Base-by-base conservation (phyloP, 64 coral and sea anemone genomes). In the Stylophora pistillata region DNA sequence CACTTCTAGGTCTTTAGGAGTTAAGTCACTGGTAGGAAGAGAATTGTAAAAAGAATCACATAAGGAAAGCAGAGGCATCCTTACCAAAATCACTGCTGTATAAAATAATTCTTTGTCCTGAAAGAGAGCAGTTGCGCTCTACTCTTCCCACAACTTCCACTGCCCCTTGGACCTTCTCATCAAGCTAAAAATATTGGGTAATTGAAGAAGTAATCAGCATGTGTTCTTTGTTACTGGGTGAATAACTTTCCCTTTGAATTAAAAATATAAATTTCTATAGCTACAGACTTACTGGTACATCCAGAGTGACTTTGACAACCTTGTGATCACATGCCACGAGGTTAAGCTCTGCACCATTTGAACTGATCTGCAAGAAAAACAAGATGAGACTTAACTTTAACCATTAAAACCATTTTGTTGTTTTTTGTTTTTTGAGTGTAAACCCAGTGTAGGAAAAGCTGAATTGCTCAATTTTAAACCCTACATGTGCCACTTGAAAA, bases 21-120 rank as follows among this genome's bases (percentile, higher is more conserved):
- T 47, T 47, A 47, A 47, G 7, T 47, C 37, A 47, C 7, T 47
- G 37, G 37, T 47, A 47, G 7, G 37, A 3, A 47, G 37, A 47
- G 37, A 1, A 47, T 47, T 47, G 7, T 47, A 47, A 4, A 3
- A 4, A 47, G 7, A 47, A 47, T 47, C 37, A 47, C 37, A 47
- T 47, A 7, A 47, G 3, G 1, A 9, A 53, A 29, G 20, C 9
- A 18, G 30, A 52, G 27, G 27, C 27, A 53, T 34, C 64, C 87
- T 93, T 86, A 97, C 95, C 95, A 93, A 97, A 97, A 15, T 97
- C 95, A 15, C 64, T 41, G 47, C 52, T 90, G 37, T 97, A 97
- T 28, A 73, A 86, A 65, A 97, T 93, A 26, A 97, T 82, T 62
- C 95, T 89, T 11, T 97, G 95, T 71, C 91, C 81, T 61, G 53